Base-by-base conservation (phyloP, 2,113 vertebrate species). In the Caracal caracal region DNA sequence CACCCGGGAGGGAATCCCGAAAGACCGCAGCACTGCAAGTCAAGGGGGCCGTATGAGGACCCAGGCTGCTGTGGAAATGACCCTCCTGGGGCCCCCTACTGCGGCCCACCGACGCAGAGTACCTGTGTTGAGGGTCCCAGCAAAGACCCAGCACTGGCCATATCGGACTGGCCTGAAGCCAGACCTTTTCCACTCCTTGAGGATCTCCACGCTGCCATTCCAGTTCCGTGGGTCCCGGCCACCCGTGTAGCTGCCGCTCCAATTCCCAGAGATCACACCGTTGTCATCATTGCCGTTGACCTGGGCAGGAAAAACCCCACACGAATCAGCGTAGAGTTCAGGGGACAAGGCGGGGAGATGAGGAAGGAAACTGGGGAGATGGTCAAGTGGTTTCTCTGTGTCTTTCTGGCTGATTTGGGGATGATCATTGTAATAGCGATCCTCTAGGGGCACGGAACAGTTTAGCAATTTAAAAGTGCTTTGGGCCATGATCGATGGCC, bases 91-190 rank as follows among this genome's bases (percentile, higher is more conserved):
- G 4, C 1, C 2, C 12, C 76, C 43, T 43, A 1, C 4, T 5
- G 20, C 49, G 59, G 30, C 47, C 61, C 73, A 33, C 8, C 5
- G 16, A n/a, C 73, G 80, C 83, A 9, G 73, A 61, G 37, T 98
- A 99, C 99, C 99, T 98, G 99, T 99, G 84, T 98, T 99, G 82
- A 99, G 40, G 8, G 98, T 98, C 0, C 98, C 99, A 28, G 98
- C 99, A 97, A 99, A 99, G 92, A 99, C 99, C 99, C 99, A 99
- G 71, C 99, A 99, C 33, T 99, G 99, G 83, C 99, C 99, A 8
- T 88, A 99, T 91, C 65, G 97, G 24, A 99, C 99, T 28, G 98
- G 98, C 76, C 17, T 98, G 96, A 97, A 99, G 92, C 98, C 98
- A 53, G 98, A 98, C 24, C 88, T 95, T 91, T 98, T 98, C 99